These are phyloP conservation scores for Aldrovandia affinis DNA, from an alignment of 2,797 vertebrate genomes.

Conservation along the genomic window DNA sequence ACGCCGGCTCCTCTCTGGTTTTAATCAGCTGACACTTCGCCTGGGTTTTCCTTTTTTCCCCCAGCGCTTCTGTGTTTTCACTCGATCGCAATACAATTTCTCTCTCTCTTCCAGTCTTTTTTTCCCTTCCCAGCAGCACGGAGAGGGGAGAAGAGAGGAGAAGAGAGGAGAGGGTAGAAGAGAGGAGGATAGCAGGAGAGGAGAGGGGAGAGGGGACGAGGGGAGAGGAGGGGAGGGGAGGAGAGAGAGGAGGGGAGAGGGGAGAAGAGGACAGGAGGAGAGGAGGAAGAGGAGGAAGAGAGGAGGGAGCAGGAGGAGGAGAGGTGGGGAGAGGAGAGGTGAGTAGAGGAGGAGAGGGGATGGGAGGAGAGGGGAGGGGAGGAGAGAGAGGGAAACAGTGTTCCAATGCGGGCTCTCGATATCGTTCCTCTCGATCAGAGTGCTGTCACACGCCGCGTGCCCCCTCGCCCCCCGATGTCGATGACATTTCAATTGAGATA, in stretches of 20 bases:
- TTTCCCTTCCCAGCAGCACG: not conserved
- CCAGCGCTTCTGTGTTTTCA: not conserved
- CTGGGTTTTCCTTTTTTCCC: not conserved
- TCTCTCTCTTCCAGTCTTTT: not conserved
- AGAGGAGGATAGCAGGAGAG: no score
- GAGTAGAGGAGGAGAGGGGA: not conserved
- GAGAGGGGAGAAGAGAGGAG: not conserved
- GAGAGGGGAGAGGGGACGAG: no score
- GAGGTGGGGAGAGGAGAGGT: not conserved
- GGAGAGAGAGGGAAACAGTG: not conserved
- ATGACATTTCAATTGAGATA: constrained; percentile 16
- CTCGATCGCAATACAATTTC: not conserved
- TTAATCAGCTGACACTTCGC: not conserved
- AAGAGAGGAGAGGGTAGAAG: not conserved
- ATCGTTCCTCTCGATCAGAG: not conserved
- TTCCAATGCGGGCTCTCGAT: not conserved
- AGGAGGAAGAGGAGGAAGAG: not conserved
- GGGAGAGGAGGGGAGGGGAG: not conserved
- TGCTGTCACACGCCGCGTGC: not conserved
- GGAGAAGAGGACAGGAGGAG: not conserved
- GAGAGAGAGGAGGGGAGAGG: no score
- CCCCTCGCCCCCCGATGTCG: not conserved
- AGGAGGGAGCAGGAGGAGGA: no score
- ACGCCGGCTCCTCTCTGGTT: not conserved
- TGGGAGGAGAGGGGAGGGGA: not conserved